Conservation (phyloP, 2,113 vertebrate species). For the Mustela lutreola region DNA sequence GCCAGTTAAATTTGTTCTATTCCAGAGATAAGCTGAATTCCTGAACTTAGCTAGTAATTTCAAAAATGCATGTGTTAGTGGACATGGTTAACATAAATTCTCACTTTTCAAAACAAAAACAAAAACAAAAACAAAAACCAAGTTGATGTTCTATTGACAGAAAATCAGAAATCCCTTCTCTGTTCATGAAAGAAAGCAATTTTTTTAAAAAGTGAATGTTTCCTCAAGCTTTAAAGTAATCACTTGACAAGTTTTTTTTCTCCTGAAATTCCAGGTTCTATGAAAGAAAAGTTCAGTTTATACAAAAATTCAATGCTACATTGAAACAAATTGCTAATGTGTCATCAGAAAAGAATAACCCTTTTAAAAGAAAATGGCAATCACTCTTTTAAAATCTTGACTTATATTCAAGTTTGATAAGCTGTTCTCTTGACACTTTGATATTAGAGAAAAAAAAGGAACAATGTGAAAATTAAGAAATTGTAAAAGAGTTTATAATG, state of each 20-base stretch:
- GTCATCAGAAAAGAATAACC: slow-evolving; percentile 41
- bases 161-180: slow-evolving; percentile 54
- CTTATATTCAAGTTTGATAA: background rate
- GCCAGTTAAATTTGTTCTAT: slow-evolving; percentile 35
- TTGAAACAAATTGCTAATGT: background rate
- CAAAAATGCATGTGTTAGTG: slow-evolving; percentile 18
- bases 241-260: slow-evolving; percentile 24
- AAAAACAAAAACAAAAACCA: background rate
- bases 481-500: background rate
- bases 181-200: background rate
- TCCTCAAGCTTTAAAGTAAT: slow-evolving; percentile 59
- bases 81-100: slow-evolving; percentile 25
- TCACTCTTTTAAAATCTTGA: slow-evolving; percentile 12
- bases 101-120: background rate
- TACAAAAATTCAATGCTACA: slow-evolving; percentile 42
- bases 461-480: slow-evolving; percentile 39
- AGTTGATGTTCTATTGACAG: background rate
- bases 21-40: slow-evolving; percentile 36
- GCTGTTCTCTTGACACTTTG: slow-evolving; percentile 21
- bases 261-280: slow-evolving; percentile 53
- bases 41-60: slow-evolving; percentile 37
- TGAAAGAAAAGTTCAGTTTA: slow-evolving; percentile 27
- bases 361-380: slow-evolving; percentile 50
- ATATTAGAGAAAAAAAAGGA: background rate
- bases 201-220: background rate